Conservation (phyloP, 2,888 invertebrate genomes). For the Xylocampa areola region DNA sequence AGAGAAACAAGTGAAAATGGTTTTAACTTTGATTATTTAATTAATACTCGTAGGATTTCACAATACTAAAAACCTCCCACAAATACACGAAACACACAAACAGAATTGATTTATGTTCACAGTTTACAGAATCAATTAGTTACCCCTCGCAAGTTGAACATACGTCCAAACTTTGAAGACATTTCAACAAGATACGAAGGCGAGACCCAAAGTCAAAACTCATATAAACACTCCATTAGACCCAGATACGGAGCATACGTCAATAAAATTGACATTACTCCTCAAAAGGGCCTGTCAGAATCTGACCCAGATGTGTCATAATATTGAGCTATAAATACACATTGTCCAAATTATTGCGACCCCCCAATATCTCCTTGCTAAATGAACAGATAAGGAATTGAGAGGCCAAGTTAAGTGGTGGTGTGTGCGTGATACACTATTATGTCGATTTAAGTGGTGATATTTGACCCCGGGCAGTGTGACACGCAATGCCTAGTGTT, state of each 20-base stretch:
- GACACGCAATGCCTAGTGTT: constrained; percentile 58
- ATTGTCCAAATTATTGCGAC: constrained; percentile 60
- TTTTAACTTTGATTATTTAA: no score
- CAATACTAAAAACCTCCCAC: constrained; percentile 10
- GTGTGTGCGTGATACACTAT: constrained; percentile 61
- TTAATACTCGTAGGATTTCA: no score
- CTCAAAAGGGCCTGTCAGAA: constrained; percentile 64
- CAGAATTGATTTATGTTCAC: constrained; percentile 32
- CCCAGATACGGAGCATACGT: constrained; percentile 54
- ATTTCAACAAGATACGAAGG: constrained; percentile 48
- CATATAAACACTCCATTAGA: constrained; percentile 56
- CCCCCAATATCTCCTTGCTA: constrained; percentile 38
- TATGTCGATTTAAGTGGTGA: constrained; percentile 72
- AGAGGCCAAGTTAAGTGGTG: constrained; percentile 52
- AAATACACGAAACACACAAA: constrained; percentile 3
- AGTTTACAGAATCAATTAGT: constrained; percentile 51
- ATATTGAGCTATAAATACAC: constrained; percentile 80
- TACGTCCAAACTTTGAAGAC: constrained; percentile 24
- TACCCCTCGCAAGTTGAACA: constrained; percentile 18
- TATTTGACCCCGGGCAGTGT: constrained; percentile 68
- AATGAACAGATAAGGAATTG: constrained; percentile 28
- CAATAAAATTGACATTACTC: constrained; percentile 70
- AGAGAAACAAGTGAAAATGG: not conserved
- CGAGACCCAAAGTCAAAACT: constrained; percentile 46
- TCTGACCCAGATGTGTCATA: constrained; percentile 76